Evolutionary conservation across 2,113 vertebrate genomes (phyloP).

Genomic region (Caranx ignobilis): DNA sequence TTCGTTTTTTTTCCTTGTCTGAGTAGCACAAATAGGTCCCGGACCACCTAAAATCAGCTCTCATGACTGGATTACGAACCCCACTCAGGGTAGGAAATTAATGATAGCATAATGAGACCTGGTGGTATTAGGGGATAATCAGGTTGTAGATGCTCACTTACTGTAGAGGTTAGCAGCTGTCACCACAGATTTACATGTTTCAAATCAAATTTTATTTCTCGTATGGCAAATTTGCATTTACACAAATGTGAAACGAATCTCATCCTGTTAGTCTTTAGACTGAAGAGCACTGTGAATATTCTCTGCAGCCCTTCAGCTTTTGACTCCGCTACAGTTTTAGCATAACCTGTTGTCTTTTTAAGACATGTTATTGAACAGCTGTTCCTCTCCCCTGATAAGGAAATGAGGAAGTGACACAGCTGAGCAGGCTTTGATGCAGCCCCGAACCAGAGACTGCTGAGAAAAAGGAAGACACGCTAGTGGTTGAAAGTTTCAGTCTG

Average conservation of each 20-base stretch:
- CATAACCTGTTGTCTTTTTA: not conserved
- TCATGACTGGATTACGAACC: slow-evolving; percentile 46
- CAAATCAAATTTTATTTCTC: slow-evolving; percentile 18
- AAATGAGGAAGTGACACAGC: slow-evolving; percentile 71
- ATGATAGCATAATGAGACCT: slow-evolving; percentile 42
- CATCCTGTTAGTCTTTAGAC: not conserved
- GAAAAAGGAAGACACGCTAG: slow-evolving; percentile 67
- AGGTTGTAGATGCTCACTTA: slow-evolving; percentile 31
- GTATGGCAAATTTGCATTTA: not conserved
- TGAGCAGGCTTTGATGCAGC: slow-evolving; percentile 59
- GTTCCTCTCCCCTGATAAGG: slow-evolving; percentile 53
- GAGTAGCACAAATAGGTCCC: not conserved
- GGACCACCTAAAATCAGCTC: slow-evolving; percentile 41
- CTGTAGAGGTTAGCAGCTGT: slow-evolving; percentile 41
- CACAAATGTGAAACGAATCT: not conserved
- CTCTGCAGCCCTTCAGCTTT: not conserved
- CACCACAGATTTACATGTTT: slow-evolving; percentile 28
- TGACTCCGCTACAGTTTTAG: not conserved
- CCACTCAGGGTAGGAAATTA: slow-evolving; percentile 38
- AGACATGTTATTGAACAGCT: slow-evolving; percentile 21
- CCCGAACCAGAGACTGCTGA: slow-evolving; percentile 54
- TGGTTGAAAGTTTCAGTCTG: slow-evolving; percentile 53
- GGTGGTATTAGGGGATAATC: slow-evolving; percentile 51
- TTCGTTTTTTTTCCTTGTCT: slow-evolving; percentile 6
- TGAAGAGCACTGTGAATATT: not conserved